Conservation (phyloP, 2,797 vertebrate species). For the Coilia nasus region DNA sequence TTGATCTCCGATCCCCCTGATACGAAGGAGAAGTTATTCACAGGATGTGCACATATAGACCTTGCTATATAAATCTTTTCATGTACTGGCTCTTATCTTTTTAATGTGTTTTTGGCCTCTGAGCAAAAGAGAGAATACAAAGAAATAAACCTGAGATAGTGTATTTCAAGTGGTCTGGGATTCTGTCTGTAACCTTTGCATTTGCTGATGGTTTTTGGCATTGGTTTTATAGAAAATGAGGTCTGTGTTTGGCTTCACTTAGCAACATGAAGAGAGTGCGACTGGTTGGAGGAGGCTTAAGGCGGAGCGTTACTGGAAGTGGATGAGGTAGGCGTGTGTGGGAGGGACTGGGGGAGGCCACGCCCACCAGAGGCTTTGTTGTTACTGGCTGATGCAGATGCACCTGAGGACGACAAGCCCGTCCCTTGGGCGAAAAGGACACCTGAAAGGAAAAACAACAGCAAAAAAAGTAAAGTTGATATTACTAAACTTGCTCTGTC, state of each 20-base stretch:
- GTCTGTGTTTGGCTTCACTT: slow-evolving; percentile 79
- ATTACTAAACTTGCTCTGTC: neutral
- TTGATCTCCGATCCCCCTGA: slow-evolving; percentile 74
- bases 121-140: slow-evolving; percentile 74
- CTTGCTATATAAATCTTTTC: slow-evolving; percentile 55
- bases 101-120: slow-evolving; percentile 70
- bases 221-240: slow-evolving; percentile 76
- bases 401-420: slow-evolving; percentile 74
- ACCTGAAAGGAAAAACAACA: slow-evolving; percentile 69
- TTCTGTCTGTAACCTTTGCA: slow-evolving; percentile 64
- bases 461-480: neutral
- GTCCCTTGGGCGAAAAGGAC: slow-evolving; percentile 92
- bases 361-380: slow-evolving; percentile 71
- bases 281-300: neutral
- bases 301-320: slow-evolving; percentile 66
- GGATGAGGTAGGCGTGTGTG: slow-evolving; percentile 73
- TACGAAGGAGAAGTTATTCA: slow-evolving; percentile 81
- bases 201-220: slow-evolving; percentile 75
- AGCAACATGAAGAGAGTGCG: slow-evolving; percentile 54
- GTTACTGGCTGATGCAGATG: slow-evolving; percentile 68
- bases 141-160: slow-evolving; percentile 80
- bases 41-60: slow-evolving; percentile 73
- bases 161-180: slow-evolving; percentile 74
- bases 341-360: slow-evolving; percentile 53
- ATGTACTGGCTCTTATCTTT: slow-evolving; percentile 76